These are phyloP conservation scores for Cepaea nemoralis DNA, from an alignment of 1,140 invertebrate species.

Conservation along the genomic window DNA sequence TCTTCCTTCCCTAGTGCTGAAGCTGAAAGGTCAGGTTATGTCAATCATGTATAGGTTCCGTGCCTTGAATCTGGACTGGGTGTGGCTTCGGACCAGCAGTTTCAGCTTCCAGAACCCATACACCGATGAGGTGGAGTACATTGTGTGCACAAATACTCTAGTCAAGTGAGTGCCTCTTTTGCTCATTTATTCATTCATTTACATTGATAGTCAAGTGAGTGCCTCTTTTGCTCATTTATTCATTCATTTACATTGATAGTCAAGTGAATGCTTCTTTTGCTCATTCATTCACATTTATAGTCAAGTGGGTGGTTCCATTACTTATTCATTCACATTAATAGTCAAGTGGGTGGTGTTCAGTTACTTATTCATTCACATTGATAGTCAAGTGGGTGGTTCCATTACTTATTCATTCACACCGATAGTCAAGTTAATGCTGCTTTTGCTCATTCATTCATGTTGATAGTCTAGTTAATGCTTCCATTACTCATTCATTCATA, in stretches of 20 bases:
- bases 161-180: conserved; percentile 84
- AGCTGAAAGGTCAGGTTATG: conserved; percentile 95
- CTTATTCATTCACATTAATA: conserved; percentile 68
- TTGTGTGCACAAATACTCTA: conserved; percentile 94
- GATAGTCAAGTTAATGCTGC: too few relatives aligned
- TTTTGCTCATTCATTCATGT: too few relatives aligned
- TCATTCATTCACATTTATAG: conserved; percentile 74
- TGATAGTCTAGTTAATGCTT: too few relatives aligned
- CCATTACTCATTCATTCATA: too few relatives aligned
- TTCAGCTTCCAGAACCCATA: conserved; percentile 98
- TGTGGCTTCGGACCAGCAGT: conserved; percentile 94
- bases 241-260: conserved; percentile 76
- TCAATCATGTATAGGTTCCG: conserved; percentile 93
- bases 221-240: too few relatives aligned
- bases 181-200: too few relatives aligned
- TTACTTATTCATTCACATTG: too few relatives aligned
- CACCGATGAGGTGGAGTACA: conserved; percentile 97
- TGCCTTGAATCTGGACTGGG: conserved; percentile 93
- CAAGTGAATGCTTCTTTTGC: conserved; percentile 82
- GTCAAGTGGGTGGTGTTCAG: conserved; percentile 84
- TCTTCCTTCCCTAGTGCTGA: conserved; percentile 81
- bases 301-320: conserved; percentile 83
- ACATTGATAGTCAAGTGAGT: conserved; percentile 87
- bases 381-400: too few relatives aligned
- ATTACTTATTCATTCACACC: too few relatives aligned